These are phyloP conservation scores for Propithecus perrieri DNA, from an alignment of 2,797 vertebrate genomes.

Conservation along the genomic window DNA sequence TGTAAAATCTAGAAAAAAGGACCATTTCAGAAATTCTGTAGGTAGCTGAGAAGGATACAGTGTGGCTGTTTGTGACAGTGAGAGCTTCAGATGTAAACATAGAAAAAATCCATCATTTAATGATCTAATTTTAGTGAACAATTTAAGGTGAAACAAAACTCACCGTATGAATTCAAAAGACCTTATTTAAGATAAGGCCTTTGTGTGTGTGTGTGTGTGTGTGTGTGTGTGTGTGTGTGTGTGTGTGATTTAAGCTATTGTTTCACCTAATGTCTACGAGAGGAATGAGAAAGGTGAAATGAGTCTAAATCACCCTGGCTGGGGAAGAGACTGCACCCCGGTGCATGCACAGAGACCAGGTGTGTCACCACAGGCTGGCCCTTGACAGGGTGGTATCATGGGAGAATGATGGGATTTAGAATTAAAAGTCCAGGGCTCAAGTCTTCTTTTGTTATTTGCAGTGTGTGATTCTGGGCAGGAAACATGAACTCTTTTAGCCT, in stretches of 20 bases:
- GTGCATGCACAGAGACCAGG: background rate
- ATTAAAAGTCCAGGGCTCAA: background rate
- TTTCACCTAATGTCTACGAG: background rate
- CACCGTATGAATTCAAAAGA: background rate
- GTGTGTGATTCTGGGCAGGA: background rate
- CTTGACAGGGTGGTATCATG: background rate
- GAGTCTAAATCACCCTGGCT: background rate
- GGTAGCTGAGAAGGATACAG: background rate
- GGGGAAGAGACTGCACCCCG: rapidly evolving
- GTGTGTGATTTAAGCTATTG: background rate
- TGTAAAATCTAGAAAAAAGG: background rate
- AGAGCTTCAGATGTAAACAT: background rate
- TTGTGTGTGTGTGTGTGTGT: background rate
- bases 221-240: background rate
- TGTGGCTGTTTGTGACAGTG: background rate
- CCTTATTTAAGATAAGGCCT: background rate
- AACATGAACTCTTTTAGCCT: background rate
- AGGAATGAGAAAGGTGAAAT: background rate
- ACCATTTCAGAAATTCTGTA: background rate
- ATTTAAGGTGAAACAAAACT: background rate
- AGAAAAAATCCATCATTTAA: background rate
- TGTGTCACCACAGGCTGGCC: rapidly evolving
- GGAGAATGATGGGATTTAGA: background rate
- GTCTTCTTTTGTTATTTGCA: background rate
- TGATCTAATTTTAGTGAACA: background rate